Conservation (phyloP, 2,888 invertebrate species). For the Protodeltote pygarga region DNA sequence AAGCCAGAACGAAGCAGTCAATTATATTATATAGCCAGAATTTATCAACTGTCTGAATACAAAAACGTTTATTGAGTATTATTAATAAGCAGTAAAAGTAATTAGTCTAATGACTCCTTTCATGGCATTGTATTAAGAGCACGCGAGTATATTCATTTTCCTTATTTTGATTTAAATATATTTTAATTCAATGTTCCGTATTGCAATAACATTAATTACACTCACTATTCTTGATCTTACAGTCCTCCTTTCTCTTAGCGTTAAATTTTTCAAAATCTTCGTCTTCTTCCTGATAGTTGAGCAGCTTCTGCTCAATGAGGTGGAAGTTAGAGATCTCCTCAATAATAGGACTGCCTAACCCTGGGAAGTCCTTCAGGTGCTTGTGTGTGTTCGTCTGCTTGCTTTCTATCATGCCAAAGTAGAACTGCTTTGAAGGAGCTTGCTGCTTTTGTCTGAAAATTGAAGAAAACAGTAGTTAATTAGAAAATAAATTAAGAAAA, state of each 20-base stretch:
- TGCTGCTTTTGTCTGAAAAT: conserved; percentile 64
- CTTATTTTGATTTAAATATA: too few relatives aligned
- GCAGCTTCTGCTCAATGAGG: conserved; percentile 77
- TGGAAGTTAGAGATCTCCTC: conserved; percentile 81
- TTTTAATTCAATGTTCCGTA: too few relatives aligned
- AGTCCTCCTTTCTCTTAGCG: conserved; percentile 72
- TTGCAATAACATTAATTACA: conserved; percentile 39
- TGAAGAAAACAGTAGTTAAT: not conserved
- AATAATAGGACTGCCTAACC: conserved; percentile 79
- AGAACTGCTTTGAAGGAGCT: conserved; percentile 87
- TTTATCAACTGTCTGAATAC: too few relatives aligned
- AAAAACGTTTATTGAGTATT: too few relatives aligned
- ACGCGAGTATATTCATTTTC: too few relatives aligned
- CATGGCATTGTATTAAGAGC: too few relatives aligned
- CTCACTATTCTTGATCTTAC: conserved; percentile 75
- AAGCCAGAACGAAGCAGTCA: conserved; percentile 17
- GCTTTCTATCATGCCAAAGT: conserved; percentile 92
- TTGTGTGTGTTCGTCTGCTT: conserved; percentile 69
- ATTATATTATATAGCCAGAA: not conserved
- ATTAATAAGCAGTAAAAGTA: too few relatives aligned
- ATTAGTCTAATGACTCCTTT: too few relatives aligned
- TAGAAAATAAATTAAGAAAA: not conserved
- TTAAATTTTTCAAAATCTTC: conserved; percentile 78
- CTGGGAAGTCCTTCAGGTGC: conserved; percentile 78
- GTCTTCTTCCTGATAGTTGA: conserved; percentile 78